Percentiles rank a stretch among this genome's conserved stretches.
Evolutionary conservation across 2,888 invertebrate species (phyloP).

Genomic region (Hemaris fuciformis): DNA sequence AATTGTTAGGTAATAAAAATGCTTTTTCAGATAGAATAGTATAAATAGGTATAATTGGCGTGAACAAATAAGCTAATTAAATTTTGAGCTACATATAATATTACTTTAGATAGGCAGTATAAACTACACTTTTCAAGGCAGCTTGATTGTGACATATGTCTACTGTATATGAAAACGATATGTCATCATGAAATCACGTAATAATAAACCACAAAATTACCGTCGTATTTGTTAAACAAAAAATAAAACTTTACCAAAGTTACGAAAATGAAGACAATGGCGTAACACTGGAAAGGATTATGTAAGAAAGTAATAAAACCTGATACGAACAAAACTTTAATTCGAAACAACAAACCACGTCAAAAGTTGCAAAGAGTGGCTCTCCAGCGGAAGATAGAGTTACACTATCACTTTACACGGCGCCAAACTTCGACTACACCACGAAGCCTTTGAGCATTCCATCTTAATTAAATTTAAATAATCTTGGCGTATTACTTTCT

Average conservation of each 20-base stretch:
- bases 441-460: background rate
- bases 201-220: too few relatives aligned
- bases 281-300: background rate
- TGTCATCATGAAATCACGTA: too few relatives aligned
- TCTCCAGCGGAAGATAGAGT: background rate
- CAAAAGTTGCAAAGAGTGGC: slow-evolving; percentile 4
- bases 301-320: background rate
- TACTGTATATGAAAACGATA: too few relatives aligned
- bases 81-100: too few relatives aligned
- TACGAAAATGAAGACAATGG: background rate
- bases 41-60: background rate
- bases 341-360: slow-evolving; percentile 28
- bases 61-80: background rate
- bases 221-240: too few relatives aligned
- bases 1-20: background rate
- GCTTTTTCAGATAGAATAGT: background rate
- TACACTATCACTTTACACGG: background rate
- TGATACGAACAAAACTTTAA: slow-evolving; percentile 27
- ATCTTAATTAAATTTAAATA: background rate
- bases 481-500: background rate
- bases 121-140: too few relatives aligned
- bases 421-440: background rate
- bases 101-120: too few relatives aligned
- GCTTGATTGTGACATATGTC: too few relatives aligned
- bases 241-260: background rate